Base-by-base conservation (phyloP, 2,797 vertebrate species). In the Chanos chanos region DNA sequence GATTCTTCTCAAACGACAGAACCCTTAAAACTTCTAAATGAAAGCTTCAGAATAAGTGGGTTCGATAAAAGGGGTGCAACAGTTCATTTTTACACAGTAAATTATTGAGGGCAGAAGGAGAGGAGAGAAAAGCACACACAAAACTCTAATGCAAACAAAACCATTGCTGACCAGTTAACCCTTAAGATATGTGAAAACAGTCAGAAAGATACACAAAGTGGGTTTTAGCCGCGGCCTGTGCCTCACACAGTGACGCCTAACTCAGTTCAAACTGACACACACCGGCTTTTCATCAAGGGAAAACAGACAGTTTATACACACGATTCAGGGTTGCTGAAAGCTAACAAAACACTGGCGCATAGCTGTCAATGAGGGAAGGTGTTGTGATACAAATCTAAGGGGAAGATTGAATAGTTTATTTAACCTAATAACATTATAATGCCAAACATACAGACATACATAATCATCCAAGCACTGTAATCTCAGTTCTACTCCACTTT, bases 361-460 rank as follows among this genome's bases (percentile, higher is more conserved):
- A 5, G 43, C 34, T 54, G 33, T 61, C 64, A 47, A 19, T 4
- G 6, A 47, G 64, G 8, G 25, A 48, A 61, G 24, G 33, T 48
- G 40, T 30, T 18, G 18, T 40, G 3, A 31, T 13, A 21, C 41
- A 52, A 39, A 53, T 45, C 24, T 30, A 59, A 30, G 13, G n/a
- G 48, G 41, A 18, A 55, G 48, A 33, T 18, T 7, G 28, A 55
- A 18, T 64, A 52, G 18, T 56, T 56, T 64, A 16, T 64, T 64
- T 64, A 48, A 52, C 43, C 25, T 48, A 43, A 48, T 51, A 47
- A 41, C 16, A 43, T 10, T 40, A 19, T 10, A 33, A 49, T 31
- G 31, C 61, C 15, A 51, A 30, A 18, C 13, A 31, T 21, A 50
- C 15, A 12, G 22, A 34, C 18, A 30, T 2, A 22, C 34, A 25